Conservation (phyloP, 2,888 invertebrate genomes). For the Tenodera sinensis region DNA sequence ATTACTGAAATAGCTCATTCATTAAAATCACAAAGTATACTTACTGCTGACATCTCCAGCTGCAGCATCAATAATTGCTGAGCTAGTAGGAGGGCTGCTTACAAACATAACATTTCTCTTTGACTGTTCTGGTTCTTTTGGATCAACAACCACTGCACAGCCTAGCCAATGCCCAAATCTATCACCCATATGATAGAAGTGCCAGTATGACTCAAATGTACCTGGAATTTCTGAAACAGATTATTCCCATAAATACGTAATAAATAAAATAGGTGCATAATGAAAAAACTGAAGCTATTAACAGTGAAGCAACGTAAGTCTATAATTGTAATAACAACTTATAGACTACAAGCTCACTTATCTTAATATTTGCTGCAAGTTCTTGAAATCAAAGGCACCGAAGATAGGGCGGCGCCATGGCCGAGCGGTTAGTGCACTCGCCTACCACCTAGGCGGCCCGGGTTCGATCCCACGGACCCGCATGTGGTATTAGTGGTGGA, state of each 20-base stretch:
- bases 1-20: background rate
- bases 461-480: too few relatives aligned
- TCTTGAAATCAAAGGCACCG: too few relatives aligned
- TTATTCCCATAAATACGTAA: background rate
- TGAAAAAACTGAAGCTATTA: too few relatives aligned
- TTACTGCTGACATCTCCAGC: background rate
- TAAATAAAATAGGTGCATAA: too few relatives aligned
- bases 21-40: background rate
- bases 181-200: constrained; percentile 44
- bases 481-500: too few relatives aligned
- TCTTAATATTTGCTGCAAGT: too few relatives aligned
- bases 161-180: constrained; percentile 47
- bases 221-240: constrained; percentile 39
- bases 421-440: too few relatives aligned
- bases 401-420: too few relatives aligned
- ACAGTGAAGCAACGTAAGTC: too few relatives aligned
- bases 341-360: too few relatives aligned
- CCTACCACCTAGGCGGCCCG: too few relatives aligned
- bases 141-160: constrained; percentile 43
- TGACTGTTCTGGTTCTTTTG: constrained; percentile 4
- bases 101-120: background rate
- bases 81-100: background rate
- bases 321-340: too few relatives aligned
- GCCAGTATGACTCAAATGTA: constrained; percentile 47
- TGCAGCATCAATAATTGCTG: background rate